Conservation (phyloP, 2,797 vertebrate genomes). For the Neosilurus hyrtlii region DNA sequence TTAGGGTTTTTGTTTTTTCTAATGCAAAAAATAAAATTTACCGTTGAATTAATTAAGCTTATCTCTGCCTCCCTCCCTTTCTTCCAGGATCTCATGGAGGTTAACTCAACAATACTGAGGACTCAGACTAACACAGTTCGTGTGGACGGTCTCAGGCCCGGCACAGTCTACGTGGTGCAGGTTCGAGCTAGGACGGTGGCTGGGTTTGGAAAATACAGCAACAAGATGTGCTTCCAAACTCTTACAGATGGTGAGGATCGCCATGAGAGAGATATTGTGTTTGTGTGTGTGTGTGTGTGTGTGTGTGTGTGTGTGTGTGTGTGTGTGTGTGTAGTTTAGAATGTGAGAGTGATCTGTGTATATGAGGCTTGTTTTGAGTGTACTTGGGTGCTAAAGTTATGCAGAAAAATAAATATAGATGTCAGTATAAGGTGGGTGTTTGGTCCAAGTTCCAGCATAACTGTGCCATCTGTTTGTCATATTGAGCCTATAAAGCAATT, state of each 20-base stretch:
- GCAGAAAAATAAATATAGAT: slow-evolving; percentile 15
- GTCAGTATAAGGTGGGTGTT: slow-evolving; percentile 13
- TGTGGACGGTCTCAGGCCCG: slow-evolving; percentile 86
- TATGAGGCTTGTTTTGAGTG: not conserved
- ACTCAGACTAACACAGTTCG: slow-evolving; percentile 93
- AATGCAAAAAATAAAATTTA: not conserved
- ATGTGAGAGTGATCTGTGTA: not conserved
- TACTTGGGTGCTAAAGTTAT: not conserved
- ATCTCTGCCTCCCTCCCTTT: not conserved
- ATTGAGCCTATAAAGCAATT: slow-evolving; percentile 50
- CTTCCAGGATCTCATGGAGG: slow-evolving; percentile 89
- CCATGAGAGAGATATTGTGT: slow-evolving; percentile 10
- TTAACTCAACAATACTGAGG: slow-evolving; percentile 90
- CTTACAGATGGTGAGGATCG: slow-evolving; percentile 89
- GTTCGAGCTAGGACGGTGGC: slow-evolving; percentile 92
- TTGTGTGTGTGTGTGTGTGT: not conserved
- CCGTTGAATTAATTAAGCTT: not conserved
- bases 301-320: slow-evolving; percentile 2
- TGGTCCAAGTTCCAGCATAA: slow-evolving; percentile 10
- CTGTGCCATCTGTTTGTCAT: slow-evolving; percentile 31
- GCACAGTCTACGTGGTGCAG: slow-evolving; percentile 93
- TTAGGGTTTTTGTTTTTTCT: too few species aligned
- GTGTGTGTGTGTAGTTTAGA: not conserved
- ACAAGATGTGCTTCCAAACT: slow-evolving; percentile 99
- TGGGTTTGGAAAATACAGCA: slow-evolving; percentile 96